Evolutionary conservation across 2,797 vertebrate species (phyloP).

Genomic region (Cynodonichthys magdalenae): DNA sequence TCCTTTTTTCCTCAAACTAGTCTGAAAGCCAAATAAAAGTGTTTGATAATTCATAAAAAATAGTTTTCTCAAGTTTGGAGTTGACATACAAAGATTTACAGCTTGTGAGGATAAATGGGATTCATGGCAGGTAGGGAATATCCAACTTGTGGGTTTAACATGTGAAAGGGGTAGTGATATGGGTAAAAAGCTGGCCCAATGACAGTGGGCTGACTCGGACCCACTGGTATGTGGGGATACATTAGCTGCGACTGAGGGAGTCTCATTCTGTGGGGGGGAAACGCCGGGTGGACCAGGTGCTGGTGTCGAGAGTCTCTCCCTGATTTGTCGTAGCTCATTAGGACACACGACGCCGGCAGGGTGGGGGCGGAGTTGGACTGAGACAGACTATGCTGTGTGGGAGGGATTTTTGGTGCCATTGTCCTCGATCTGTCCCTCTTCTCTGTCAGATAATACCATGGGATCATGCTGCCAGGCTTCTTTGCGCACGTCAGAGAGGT

Average conservation of each 20-base stretch:
- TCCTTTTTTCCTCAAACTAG: neutral
- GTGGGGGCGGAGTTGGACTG: constrained; percentile 43
- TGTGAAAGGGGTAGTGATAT: constrained; percentile 61
- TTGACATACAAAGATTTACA: constrained; percentile 56
- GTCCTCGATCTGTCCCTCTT: constrained; percentile 73
- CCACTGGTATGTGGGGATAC: constrained; percentile 73
- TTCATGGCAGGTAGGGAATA: constrained; percentile 72
- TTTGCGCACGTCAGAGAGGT: constrained; percentile 59
- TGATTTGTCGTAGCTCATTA: constrained; percentile 58
- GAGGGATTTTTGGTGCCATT: constrained; percentile 45
- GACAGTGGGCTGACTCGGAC: constrained; percentile 65
- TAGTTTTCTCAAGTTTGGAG: neutral
- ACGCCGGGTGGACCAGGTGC: constrained; percentile 67
- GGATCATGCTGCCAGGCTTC: constrained; percentile 61
- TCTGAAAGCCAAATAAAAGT: too few relatives aligned
- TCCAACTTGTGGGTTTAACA: constrained; percentile 77
- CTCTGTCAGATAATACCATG: constrained; percentile 70
- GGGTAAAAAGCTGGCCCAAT: constrained; percentile 74
- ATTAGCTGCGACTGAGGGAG: constrained; percentile 76
- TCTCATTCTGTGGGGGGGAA: constrained; percentile 82
- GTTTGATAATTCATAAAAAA: neutral
- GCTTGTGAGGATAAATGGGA: constrained; percentile 79
- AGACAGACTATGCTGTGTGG: constrained; percentile 63
- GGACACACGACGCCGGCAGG: constrained; percentile 50
- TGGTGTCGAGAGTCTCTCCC: constrained; percentile 69